Evolutionary conservation across 92 coral and sea anemone species (phyloP).

Genomic region (Zoanthus gigantus): DNA sequence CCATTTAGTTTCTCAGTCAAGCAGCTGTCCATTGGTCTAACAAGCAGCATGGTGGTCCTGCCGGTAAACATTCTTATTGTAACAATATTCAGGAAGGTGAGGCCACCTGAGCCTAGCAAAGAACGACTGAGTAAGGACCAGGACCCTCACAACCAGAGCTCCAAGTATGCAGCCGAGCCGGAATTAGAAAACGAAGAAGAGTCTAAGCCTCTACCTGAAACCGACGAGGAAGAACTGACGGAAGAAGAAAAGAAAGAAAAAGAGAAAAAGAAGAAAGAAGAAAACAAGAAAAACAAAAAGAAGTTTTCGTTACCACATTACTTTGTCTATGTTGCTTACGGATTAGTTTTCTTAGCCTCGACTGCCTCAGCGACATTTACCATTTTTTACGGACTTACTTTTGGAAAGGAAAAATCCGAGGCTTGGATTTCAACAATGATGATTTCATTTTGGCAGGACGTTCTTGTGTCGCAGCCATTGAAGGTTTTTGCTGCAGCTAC

Average conservation of each 20-base stretch:
- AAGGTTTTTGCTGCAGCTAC: conserved; percentile 98
- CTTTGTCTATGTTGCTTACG: conserved; percentile 86
- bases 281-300: conserved; percentile 78
- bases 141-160: conserved; percentile 75
- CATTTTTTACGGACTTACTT: conserved; percentile 91
- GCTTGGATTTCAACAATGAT: conserved; percentile 98
- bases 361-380: conserved; percentile 93
- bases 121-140: conserved; percentile 56
- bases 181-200: conserved; percentile 39
- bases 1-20: conserved; percentile 92
- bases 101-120: conserved; percentile 72
- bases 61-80: conserved; percentile 90
- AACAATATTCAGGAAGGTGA: conserved; percentile 88
- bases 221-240: conserved; percentile 64
- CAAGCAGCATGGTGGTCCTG: conserved; percentile 93
- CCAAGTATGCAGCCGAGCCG: conserved; percentile 67
- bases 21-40: conserved; percentile 91
- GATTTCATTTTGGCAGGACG: conserved; percentile 99
- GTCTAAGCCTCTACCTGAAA: conserved; percentile 48
- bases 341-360: conserved; percentile 76
- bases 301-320: conserved; percentile 69
- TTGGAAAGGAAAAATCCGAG: conserved; percentile 94
- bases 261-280: conserved; percentile 49
- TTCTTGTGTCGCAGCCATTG: conserved; percentile 92
- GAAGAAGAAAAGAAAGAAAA: conserved; percentile 56